These are phyloP conservation scores for Mimumesa dahlbomi DNA, from an alignment of 2,888 invertebrate species.

Conservation along the genomic window DNA sequence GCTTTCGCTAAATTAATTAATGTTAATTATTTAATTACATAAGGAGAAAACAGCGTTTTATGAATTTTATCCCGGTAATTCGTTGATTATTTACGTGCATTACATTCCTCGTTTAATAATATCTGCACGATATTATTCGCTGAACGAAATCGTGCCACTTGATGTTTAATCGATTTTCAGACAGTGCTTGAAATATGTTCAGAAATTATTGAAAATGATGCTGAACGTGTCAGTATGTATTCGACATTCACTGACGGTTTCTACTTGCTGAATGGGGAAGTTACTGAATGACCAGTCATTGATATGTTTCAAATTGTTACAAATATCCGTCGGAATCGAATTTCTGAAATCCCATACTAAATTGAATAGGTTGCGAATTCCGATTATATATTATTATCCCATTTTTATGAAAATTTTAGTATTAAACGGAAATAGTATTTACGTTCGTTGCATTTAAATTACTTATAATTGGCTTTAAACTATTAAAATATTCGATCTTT, in stretches of 20 bases:
- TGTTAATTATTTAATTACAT: too few relatives aligned
- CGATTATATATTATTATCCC: too few relatives aligned
- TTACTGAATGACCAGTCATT: too few relatives aligned
- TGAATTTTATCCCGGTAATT: slow-evolving; percentile 39
- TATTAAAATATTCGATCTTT: too few relatives aligned
- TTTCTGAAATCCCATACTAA: too few relatives aligned
- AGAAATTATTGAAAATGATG: slow-evolving; percentile 61
- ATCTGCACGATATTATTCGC: slow-evolving; percentile 34
- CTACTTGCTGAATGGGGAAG: neutral
- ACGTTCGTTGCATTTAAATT: too few relatives aligned
- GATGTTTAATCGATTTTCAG: slow-evolving; percentile 56
- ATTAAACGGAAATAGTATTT: too few relatives aligned
- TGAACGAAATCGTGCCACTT: slow-evolving; percentile 32
- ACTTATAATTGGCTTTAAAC: too few relatives aligned
- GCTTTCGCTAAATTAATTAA: too few relatives aligned
- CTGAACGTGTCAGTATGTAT: slow-evolving; percentile 49
- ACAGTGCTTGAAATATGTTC: slow-evolving; percentile 38
- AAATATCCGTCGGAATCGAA: too few relatives aligned
- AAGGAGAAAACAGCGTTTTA: slow-evolving; percentile 31
- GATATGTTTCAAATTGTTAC: slow-evolving; percentile 18
- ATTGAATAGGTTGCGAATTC: too few relatives aligned
- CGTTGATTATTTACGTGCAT: slow-evolving; percentile 26
- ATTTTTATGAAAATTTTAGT: too few relatives aligned
- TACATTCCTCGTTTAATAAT: slow-evolving; percentile 34
- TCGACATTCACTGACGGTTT: slow-evolving; percentile 19